Conservation (phyloP, 2,797 vertebrate species). For the Leptodactylus fallax region DNA sequence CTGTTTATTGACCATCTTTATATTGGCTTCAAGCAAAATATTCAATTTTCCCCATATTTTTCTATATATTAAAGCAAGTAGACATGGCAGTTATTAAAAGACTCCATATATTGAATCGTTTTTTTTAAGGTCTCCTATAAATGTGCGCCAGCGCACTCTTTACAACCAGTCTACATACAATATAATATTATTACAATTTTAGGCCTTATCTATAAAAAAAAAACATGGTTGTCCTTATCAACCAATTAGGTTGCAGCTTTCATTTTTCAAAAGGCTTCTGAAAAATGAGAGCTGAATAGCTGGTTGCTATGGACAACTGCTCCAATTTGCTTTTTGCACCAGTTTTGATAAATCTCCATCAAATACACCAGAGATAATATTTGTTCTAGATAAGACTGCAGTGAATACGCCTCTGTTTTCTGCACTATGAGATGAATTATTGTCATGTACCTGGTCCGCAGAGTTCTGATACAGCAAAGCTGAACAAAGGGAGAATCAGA, state of each 20-base stretch:
- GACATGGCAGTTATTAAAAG: neutral
- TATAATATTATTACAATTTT: neutral
- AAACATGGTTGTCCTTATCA: neutral
- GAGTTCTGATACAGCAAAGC: conserved; percentile 69
- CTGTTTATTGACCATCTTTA: too few species aligned
- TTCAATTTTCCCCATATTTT: neutral
- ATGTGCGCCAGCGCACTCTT: too few species aligned
- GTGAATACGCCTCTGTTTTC: too few species aligned
- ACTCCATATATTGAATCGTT: too few species aligned
- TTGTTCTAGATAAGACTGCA: neutral
- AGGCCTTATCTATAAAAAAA: neutral
- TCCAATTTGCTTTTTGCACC: neutral
- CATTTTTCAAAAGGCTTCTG: neutral
- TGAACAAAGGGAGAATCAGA: conserved; percentile 72
- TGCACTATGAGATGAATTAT: neutral
- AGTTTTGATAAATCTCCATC: neutral
- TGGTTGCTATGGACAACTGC: neutral
- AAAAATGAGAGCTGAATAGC: neutral
- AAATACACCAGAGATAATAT: neutral
- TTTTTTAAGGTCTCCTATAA: neutral
- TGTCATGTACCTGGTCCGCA: conserved; percentile 81
- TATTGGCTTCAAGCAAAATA: too few species aligned
- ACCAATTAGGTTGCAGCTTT: neutral
- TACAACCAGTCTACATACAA: too few species aligned
- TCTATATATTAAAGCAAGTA: neutral